phyloP scores from a whole-genome alignment of 2,797 vertebrate genomes.

The Typhlichthys eigenmanni region DNA sequence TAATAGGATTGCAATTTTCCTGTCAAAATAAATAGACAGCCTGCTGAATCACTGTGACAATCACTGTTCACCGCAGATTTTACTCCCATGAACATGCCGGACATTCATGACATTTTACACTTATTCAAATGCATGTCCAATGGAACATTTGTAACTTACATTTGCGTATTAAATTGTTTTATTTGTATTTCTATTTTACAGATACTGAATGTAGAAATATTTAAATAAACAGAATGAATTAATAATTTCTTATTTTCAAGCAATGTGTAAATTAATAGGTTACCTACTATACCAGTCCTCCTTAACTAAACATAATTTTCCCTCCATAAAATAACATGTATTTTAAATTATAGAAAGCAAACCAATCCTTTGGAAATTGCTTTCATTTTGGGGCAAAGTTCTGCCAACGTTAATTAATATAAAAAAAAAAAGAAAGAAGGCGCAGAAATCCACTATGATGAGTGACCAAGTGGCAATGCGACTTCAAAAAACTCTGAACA shows the following conservation, averaged over 20 bases:
- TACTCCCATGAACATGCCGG: conserved; percentile 16
- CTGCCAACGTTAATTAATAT: conserved; percentile 56
- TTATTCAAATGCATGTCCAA: conserved; percentile 29
- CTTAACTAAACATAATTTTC: conserved; percentile 33
- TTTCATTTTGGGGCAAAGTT: conserved; percentile 55
- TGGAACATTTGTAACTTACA: conserved; percentile 11
- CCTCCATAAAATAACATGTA: conserved; percentile 14
- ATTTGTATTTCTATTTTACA: background rate
- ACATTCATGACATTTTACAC: conserved; percentile 16
- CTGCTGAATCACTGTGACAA: conserved; percentile 72
- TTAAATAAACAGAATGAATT: conserved; percentile 14
- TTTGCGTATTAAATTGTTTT: too few relatives aligned
- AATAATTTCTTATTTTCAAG: too few relatives aligned
- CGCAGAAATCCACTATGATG: too few relatives aligned
- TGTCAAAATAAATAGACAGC: conserved; percentile 72
- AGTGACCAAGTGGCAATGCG: too few relatives aligned
- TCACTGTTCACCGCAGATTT: conserved; percentile 30
- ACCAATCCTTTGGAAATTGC: conserved; percentile 46
- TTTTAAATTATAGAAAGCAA: conserved; percentile 19
- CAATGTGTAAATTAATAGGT: too few relatives aligned
- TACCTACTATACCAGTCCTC: conserved; percentile 16
- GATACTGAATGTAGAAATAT: conserved; percentile 19
- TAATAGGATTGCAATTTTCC: conserved; percentile 9
- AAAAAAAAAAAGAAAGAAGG: conserved; percentile 8
- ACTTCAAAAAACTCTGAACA: too few relatives aligned